phyloP scores from a whole-genome alignment of 2,113 vertebrate genomes.

The Cyrtonyx montezumae region DNA sequence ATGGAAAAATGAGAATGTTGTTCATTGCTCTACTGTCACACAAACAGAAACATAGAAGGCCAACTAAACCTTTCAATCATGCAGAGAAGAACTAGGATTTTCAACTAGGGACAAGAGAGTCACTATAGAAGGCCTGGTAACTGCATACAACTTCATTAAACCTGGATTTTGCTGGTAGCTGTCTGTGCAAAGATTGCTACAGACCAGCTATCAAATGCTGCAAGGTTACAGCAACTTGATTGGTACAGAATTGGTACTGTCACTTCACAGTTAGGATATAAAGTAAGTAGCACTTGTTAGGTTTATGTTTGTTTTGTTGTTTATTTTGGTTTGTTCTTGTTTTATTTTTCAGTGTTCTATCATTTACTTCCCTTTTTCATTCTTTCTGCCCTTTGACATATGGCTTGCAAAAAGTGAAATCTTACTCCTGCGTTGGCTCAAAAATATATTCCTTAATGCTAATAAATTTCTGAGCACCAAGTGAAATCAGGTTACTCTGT shows the following conservation, averaged over 20 bases:
- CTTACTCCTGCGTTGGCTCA: not conserved
- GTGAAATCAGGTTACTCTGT: not conserved
- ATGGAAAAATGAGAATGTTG: not conserved
- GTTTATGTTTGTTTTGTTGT: no score
- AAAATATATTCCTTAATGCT: not conserved
- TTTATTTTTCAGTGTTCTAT: not conserved
- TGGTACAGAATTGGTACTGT: not conserved
- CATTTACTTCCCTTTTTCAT: not conserved
- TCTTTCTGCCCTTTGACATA: not conserved
- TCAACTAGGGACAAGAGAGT: not conserved
- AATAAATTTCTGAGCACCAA: not conserved
- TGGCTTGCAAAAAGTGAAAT: not conserved
- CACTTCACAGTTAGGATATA: not conserved
- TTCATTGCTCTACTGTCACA: not conserved
- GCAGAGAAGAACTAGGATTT: not conserved
- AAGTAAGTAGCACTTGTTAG: not conserved
- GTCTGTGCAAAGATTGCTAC: not conserved
- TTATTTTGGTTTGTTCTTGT: no score
- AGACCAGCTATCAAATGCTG: not conserved
- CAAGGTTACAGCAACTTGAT: not conserved
- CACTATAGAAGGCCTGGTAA: not conserved
- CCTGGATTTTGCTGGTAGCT: not conserved
- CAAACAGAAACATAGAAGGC: not conserved
- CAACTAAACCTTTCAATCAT: not conserved
- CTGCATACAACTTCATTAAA: not conserved